A percentile compares a stretch with the other conserved stretches of the same genome.
These are phyloP conservation scores for Elephantulus edwardii DNA, from an alignment of 2,113 vertebrate species.

Conservation along the genomic window DNA sequence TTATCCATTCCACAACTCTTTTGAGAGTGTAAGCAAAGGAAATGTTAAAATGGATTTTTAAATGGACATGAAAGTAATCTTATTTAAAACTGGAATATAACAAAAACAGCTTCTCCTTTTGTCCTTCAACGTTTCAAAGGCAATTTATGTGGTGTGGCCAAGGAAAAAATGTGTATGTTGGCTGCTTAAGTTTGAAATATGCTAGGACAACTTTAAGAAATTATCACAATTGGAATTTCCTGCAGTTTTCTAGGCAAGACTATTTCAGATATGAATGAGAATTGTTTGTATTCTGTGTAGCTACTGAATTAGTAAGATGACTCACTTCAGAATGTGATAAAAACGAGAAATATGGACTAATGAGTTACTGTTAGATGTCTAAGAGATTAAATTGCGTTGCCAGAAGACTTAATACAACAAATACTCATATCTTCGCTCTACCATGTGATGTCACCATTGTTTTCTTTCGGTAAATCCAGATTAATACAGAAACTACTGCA, in stretches of 20 bases:
- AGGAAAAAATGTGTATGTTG: not conserved
- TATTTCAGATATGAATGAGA: conserved; percentile 20
- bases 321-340: conserved; percentile 43
- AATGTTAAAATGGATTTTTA: not conserved
- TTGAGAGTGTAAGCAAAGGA: not conserved
- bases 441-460: not conserved
- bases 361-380: not conserved
- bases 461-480: not conserved
- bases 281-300: conserved; percentile 25
- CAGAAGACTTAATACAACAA: conserved; percentile 22
- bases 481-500: not conserved
- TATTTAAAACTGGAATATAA: not conserved
- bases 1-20: not conserved
- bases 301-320: conserved; percentile 50
- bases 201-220: conserved; percentile 4
- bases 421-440: not conserved
- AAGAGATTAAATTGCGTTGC: conserved; percentile 25
- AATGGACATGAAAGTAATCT: not conserved
- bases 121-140: conserved; percentile 5
- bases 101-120: not conserved
- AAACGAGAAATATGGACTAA: conserved; percentile 45
- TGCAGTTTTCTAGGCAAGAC: conserved; percentile 18
- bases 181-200: not conserved
- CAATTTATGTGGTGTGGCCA: not conserved
- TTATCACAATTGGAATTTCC: not conserved